Evolutionary conservation across 2,113 vertebrate species (phyloP), one percentile per base, ranked within the genome.

Genomic region (Tauraco erythrolophus): DNA sequence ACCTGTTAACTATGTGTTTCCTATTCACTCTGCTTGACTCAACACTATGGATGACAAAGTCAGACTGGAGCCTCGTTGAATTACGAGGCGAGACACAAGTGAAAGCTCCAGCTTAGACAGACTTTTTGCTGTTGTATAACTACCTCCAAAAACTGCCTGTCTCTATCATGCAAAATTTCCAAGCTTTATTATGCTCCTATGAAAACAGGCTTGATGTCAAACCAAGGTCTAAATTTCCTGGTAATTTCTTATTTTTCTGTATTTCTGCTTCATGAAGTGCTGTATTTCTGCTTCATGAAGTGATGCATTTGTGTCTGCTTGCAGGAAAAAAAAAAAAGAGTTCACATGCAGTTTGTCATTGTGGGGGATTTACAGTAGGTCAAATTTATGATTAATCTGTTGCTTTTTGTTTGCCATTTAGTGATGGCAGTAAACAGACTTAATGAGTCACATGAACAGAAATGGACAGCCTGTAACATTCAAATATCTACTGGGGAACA

Each of bases 1-100:
- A 97, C 95, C 95, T 95, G 94, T 78, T 95, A 96, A 95, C 96
- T 95, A 77, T 76, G 91, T 54, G 69, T 33, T 96, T 96, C 84
- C 84, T 89, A n/a, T 56, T 91, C 88, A 77, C 62, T 85, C 43
- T 70, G 91, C 69, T 24, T 91, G 91, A 94, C 17, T 48, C 70
- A 92, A 76, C 1, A 2, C 71, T 3, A 3, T 7, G 60, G 27
- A 50, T 86, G 60, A 95, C 69, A 69, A 84, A 92, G 70, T 54
- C 84, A 61, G 66, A 92, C 81, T 51, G 46, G 16, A 75, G 50
- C 11, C 48, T 87, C 48, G 37, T 0, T 82, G 91, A 89, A 76
- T 92, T 69, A 82, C 27, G 65, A 94, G 80, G 83, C 19, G 1
- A 80, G 69, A 91, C 76, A 78, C 46, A 69, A 95, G 45, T 8